Evolutionary conservation across 37 sponge, comb jelly and placozoan genomes (phyloP), one percentile per base, ranked within the genome.

Genomic region (Halichondria panicea): DNA sequence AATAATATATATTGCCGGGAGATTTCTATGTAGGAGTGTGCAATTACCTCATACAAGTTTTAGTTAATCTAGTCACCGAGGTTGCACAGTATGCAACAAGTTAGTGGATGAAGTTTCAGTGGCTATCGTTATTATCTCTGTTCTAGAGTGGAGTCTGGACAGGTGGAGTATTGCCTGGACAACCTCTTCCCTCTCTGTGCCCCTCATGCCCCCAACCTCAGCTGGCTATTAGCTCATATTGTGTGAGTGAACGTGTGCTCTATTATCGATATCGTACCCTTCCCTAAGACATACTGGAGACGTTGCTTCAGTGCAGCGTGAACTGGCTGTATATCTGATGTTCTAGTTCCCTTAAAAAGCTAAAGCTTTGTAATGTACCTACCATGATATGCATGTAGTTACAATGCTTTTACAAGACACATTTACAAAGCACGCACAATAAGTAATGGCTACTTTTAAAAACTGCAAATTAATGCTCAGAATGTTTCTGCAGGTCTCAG

Each of bases 201-300:
- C 53, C 24, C 33, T 4, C 67, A 52, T 22, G 27, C 55, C 12
- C 66, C 76, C 15, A 32, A 75, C 50, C 76, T 75, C 34, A 75
- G 50, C 41, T 77, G 66, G 78, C 66, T 77, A 0, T 67, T 75
- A 7, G 63, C 75, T 19, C 75, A 75, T 27, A 34, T 75, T 8
- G 48, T 75, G 75, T 75, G 31, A 75, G 75, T 24, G 25, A 59
- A 11, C 60, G 19, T 59, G 11, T 19, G 15, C 15, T 11, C 15
- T 48, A 48, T 15, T 48, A 11, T 48, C 62, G 8, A 21, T 25
- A n/a, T 60, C 30, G 11, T n/a, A 27, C 30, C 62, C 25, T 25
- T 21, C 30, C 8, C 62, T n/a, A 8, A 27, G 8, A 60, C 30
- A 60, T 21, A 60, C 62, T n/a, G n/a, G n/a, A n/a, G n/a, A n/a